Conservation (phyloP, 2,888 invertebrate species). For the Agriopis aurantiaria region DNA sequence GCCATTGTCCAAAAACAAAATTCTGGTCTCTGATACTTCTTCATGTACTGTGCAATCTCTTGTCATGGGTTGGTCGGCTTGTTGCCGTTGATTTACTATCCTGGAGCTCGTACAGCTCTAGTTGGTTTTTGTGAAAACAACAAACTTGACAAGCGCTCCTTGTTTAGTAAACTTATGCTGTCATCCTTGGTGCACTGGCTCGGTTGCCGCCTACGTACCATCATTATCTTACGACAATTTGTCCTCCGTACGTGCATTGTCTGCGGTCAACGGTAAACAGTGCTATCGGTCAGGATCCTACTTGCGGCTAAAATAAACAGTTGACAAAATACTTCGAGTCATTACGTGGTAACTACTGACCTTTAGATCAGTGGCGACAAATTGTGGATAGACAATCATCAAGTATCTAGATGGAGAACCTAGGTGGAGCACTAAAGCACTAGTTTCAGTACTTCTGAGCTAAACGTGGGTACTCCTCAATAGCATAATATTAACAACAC, state of each 20-base stretch:
- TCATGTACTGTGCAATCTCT: too few relatives aligned
- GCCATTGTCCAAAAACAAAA: too few relatives aligned
- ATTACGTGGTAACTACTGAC: not conserved
- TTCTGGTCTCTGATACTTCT: too few relatives aligned
- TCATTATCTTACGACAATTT: slow-evolving; percentile 23
- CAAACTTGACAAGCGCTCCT: not conserved
- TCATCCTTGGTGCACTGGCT: not conserved
- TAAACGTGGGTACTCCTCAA: too few relatives aligned
- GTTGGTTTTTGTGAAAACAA: too few relatives aligned
- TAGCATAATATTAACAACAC: not conserved
- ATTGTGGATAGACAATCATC: not conserved
- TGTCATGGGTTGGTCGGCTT: too few relatives aligned
- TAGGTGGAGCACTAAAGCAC: too few relatives aligned
- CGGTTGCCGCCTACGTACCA: slow-evolving; percentile 1
- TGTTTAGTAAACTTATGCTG: not conserved
- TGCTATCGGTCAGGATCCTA: slow-evolving; percentile 5
- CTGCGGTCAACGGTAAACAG: slow-evolving; percentile 15
- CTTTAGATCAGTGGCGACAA: not conserved
- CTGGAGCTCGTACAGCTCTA: too few relatives aligned
- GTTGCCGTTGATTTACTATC: too few relatives aligned
- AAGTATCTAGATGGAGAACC: too few relatives aligned
- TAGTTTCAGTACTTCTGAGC: not conserved
- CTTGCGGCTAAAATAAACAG: slow-evolving; percentile 5
- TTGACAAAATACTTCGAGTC: not conserved
- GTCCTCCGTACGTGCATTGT: slow-evolving; percentile 20